These are phyloP conservation scores for Toxostoma redivivum DNA, from an alignment of 2,113 vertebrate genomes.

Conservation along the genomic window DNA sequence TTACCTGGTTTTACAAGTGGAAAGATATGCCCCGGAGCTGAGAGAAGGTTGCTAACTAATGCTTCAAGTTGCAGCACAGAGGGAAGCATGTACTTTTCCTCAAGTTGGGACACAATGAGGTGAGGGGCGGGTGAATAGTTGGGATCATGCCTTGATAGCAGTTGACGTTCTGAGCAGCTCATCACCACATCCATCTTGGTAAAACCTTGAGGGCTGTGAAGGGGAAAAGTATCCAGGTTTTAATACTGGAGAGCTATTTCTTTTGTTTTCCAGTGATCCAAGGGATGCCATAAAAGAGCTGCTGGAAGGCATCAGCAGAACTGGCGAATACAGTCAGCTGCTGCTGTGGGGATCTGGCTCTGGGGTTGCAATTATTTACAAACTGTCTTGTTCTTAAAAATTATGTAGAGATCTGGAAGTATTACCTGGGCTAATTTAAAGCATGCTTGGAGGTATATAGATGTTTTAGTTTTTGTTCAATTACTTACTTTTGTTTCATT, in stretches of 20 bases:
- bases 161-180: fast-evolving
- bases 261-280: not conserved
- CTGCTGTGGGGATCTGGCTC: not conserved
- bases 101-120: not conserved
- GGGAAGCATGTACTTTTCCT: not conserved
- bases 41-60: not conserved
- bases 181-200: not conserved
- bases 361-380: not conserved
- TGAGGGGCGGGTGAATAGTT: not conserved
- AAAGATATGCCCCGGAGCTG: constrained; percentile 49
- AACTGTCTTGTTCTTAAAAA: not conserved
- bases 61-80: not conserved
- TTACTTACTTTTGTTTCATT: not conserved
- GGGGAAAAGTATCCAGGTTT: not conserved
- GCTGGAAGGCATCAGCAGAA: not conserved
- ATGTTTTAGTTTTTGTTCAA: not conserved
- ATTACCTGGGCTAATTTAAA: not conserved
- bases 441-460: fast-evolving
- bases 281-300: not conserved
- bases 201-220: not conserved
- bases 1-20: not conserved
- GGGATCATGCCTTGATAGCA: fast-evolving
- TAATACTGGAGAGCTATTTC: not conserved
- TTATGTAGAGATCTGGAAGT: not conserved
- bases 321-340: fast-evolving